Evolutionary conservation across 2,797 vertebrate species (phyloP), one percentile per base, ranked within the genome.

Genomic region (Rhabdomys pumilio): DNA sequence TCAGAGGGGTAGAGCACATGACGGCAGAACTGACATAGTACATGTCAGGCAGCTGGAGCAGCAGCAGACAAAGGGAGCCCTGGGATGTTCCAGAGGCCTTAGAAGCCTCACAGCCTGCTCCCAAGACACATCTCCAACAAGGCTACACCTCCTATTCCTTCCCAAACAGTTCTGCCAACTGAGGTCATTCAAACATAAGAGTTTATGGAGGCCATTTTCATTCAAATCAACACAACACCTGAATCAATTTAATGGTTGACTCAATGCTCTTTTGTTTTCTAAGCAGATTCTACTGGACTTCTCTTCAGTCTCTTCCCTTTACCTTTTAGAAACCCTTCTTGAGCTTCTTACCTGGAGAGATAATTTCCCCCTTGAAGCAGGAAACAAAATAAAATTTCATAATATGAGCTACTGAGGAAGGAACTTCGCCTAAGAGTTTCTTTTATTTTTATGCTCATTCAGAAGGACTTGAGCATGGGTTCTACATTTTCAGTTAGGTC

Each of bases 401-500:
- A 79, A 96, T 84, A 81, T 95, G 94, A 91, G 61, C n/a, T 86
- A 73, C 41, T 6, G 73, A 81, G 63, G 50, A 96, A 80, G 1
- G 55, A 53, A 65, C 90, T 88, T 91, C n/a, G 38, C 17, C 17
- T 50, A 8, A 53, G 83, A 34, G 6, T 95, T 83, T 24, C 31
- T 61, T 87, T 47, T 50, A 63, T 76, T 83, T 96, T 95, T 69
- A 93, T 44, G 53, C 34, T 29, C 13, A 59, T 20, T 83, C 47
- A 82, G 63, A 96, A 90, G 38, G 24, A 69, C 57, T 85, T 34
- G 47, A 90, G 86, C 89, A 92, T 80, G 29, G n/a, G 85, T 89
- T 96, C 55, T 94, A n/a, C 41, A 76, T 96, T 96, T 97, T 63
- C 65, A 93, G 38, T 67, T 95, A 90, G 83, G 55, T 12, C 4